A percentile compares a stretch with the other conserved stretches of the same genome.
Evolutionary conservation across 1,140 invertebrate genomes (phyloP).

Genomic region (Agrypnia vestita): DNA sequence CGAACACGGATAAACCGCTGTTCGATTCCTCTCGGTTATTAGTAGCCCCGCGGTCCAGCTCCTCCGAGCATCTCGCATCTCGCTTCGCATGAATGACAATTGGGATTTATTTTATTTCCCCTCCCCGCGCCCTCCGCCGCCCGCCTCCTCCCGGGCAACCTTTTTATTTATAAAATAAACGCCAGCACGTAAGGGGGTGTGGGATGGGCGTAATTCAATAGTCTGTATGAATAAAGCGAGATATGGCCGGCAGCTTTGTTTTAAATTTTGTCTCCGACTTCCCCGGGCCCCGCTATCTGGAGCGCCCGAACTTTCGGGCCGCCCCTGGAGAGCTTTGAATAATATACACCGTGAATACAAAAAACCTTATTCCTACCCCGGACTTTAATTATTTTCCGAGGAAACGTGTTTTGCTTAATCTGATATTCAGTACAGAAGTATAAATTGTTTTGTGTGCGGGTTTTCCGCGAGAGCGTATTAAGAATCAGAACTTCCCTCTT

Average conservation of each 20-base stretch:
- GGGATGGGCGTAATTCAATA: slow-evolving; percentile 57
- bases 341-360: slow-evolving; percentile 47
- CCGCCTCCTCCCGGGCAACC: slow-evolving; percentile 28
- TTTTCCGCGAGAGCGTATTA: slow-evolving; percentile 23
- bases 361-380: slow-evolving; percentile 34
- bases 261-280: slow-evolving; percentile 57
- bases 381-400: slow-evolving; percentile 36
- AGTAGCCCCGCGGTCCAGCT: neutral
- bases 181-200: slow-evolving; percentile 32
- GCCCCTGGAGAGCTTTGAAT: slow-evolving; percentile 50
- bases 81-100: slow-evolving; percentile 58
- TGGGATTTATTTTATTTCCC: slow-evolving; percentile 57
- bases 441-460: slow-evolving; percentile 28
- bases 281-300: slow-evolving; percentile 37
- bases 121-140: neutral
- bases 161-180: slow-evolving; percentile 51
- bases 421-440: slow-evolving; percentile 36
- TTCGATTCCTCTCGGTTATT: slow-evolving; percentile 27
- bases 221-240: slow-evolving; percentile 58
- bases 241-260: slow-evolving; percentile 55
- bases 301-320: slow-evolving; percentile 37
- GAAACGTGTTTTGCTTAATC: slow-evolving; percentile 42
- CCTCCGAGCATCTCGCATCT: slow-evolving; percentile 18
- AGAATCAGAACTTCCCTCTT: slow-evolving; percentile 29
- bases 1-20: slow-evolving; percentile 24